A percentile compares a stretch with the other conserved stretches of the same genome.
These are phyloP conservation scores for Nomada fabriciana DNA, from an alignment of 2,888 invertebrate genomes.

Conservation along the genomic window DNA sequence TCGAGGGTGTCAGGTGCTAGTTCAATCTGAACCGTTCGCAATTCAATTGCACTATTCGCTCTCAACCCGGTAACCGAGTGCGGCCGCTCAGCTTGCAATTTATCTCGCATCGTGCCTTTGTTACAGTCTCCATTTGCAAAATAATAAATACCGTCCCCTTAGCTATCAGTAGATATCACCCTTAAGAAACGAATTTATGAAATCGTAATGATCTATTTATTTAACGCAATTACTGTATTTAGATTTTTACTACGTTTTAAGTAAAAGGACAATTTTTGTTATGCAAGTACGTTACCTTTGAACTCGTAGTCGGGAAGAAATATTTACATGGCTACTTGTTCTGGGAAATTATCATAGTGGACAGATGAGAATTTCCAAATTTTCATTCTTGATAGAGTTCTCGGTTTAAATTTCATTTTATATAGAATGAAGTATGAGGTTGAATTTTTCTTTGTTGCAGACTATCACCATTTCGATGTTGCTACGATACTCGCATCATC, in stretches of 20 bases:
- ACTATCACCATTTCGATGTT: constrained; percentile 99
- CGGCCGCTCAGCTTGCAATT: constrained; percentile 64
- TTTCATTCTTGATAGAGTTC: too few species aligned
- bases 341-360: too few species aligned
- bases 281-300: too few species aligned
- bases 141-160: constrained; percentile 36
- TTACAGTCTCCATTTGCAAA: constrained; percentile 34
- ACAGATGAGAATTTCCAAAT: too few species aligned
- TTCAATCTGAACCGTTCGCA: constrained; percentile 78
- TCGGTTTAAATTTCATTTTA: background rate
- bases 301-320: too few species aligned
- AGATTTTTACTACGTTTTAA: too few species aligned
- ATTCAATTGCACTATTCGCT: constrained; percentile 80
- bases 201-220: background rate
- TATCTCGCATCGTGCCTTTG: constrained; percentile 59
- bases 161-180: background rate
- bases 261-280: too few species aligned
- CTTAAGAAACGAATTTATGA: too few species aligned
- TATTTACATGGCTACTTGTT: too few species aligned
- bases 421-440: background rate
- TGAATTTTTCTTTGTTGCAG: constrained; percentile 88
- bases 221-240: background rate
- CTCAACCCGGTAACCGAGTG: constrained; percentile 76
- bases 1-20: constrained; percentile 79
- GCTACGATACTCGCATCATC: constrained; percentile 99